Evolutionary conservation across 1,140 invertebrate species (phyloP).

Genomic region (Zelostemma sp.): DNA sequence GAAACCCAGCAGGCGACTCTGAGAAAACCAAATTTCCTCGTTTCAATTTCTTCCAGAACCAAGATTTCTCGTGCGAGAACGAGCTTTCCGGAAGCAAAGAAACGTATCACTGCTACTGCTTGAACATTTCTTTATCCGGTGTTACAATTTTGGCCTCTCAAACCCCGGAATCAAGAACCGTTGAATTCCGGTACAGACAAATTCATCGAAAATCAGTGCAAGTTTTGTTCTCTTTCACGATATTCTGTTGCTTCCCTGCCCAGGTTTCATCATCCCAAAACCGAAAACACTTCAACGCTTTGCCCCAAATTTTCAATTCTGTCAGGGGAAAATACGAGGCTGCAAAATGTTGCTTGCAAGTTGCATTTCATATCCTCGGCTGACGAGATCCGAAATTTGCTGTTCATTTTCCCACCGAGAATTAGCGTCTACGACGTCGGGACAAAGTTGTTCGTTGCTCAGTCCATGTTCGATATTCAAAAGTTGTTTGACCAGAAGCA

Average conservation of each 20-base stretch:
- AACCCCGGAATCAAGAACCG: conserved; percentile 35
- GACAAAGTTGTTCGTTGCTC: conserved; percentile 50
- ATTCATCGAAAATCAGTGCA: background rate
- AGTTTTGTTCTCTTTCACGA: background rate
- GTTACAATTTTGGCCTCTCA: conserved; percentile 48
- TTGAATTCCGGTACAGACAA: conserved; percentile 60
- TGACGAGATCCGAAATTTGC: conserved; percentile 60
- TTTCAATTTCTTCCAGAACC: background rate
- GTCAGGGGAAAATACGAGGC: conserved; percentile 52
- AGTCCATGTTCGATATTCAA: conserved; percentile 52
- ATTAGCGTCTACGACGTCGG: conserved; percentile 56
- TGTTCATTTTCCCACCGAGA: conserved; percentile 63
- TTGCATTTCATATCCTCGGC: conserved; percentile 65
- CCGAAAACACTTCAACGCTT: conserved; percentile 54
- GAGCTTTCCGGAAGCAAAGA: conserved; percentile 47
- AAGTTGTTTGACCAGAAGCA: conserved; percentile 53
- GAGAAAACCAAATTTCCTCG: conserved; percentile 28
- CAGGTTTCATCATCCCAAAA: conserved; percentile 69
- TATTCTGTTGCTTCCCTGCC: conserved; percentile 3
- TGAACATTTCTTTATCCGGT: conserved; percentile 50
- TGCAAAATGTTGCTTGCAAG: conserved; percentile 65
- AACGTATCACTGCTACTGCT: conserved; percentile 58
- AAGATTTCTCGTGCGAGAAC: conserved; percentile 1
- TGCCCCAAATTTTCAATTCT: conserved; percentile 44
- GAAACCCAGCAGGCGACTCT: conserved; percentile 54